These are phyloP conservation scores for Pyrgus malvae DNA, from an alignment of 2,888 invertebrate species.

Conservation along the genomic window DNA sequence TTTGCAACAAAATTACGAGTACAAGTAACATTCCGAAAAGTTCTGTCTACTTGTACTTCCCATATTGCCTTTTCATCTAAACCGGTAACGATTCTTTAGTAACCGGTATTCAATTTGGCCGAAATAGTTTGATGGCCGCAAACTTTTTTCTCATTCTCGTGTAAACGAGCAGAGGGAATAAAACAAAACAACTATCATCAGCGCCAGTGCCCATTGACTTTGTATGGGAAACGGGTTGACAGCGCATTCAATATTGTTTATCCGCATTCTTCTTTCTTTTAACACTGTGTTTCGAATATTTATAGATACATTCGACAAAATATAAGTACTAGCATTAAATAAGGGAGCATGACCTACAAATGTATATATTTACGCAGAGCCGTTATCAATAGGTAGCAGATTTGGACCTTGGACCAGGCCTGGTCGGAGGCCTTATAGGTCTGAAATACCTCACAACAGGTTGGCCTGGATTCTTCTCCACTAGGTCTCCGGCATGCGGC, in stretches of 20 bases:
- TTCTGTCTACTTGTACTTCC: not conserved
- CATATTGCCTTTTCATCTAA: conserved; percentile 28
- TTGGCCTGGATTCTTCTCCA: too few relatives aligned
- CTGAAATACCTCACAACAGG: too few relatives aligned
- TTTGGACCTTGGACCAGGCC: too few relatives aligned
- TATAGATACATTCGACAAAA: too few relatives aligned
- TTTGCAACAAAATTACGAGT: not conserved
- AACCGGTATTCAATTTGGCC: conserved; percentile 71
- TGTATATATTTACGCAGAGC: too few relatives aligned
- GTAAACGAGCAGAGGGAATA: conserved; percentile 66
- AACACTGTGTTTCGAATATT: not conserved
- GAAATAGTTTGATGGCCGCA: conserved; percentile 57
- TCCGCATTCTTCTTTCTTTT: conserved; percentile 6
- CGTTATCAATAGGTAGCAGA: too few relatives aligned
- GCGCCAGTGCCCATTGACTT: conserved; percentile 55
- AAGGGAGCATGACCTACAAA: too few relatives aligned
- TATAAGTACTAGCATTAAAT: too few relatives aligned
- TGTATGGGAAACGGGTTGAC: conserved; percentile 18
- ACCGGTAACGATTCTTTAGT: conserved; percentile 44
- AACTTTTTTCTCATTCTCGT: conserved; percentile 58
- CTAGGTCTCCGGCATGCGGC: too few relatives aligned
- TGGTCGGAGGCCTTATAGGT: too few relatives aligned
- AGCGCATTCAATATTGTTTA: conserved; percentile 11
- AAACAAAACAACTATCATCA: conserved; percentile 78
- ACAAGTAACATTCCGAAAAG: not conserved